A percentile compares a stretch with the other conserved stretches of the same genome.
phyloP scores from a whole-genome alignment of 2,888 invertebrate species.

The Arctia plantaginis region DNA sequence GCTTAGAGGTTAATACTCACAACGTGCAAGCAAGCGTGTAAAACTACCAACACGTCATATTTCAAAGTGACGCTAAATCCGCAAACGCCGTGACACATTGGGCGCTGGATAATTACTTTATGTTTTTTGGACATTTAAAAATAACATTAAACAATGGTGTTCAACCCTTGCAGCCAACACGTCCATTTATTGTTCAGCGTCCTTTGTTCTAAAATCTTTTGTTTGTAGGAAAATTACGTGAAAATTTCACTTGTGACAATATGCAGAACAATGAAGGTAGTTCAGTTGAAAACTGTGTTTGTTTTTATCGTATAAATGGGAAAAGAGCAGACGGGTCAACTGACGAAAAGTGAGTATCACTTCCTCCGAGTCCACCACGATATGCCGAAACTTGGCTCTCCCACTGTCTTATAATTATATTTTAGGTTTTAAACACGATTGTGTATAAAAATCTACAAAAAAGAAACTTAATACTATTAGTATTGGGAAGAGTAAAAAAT shows the following conservation, averaged over 20 bases:
- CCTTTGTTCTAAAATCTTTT: slow-evolving; percentile 66
- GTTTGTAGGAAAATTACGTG: slow-evolving; percentile 67
- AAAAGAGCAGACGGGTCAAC: neutral
- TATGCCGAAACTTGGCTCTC: too few species aligned
- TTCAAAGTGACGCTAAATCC: neutral
- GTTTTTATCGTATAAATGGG: neutral
- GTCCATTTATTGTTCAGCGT: slow-evolving; percentile 55
- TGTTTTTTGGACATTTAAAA: slow-evolving; percentile 43
- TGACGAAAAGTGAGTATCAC: too few species aligned
- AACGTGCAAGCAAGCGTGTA: neutral
- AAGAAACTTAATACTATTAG: neutral
- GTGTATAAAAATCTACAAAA: neutral
- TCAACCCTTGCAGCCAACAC: slow-evolving; percentile 52
- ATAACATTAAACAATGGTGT: slow-evolving; percentile 53
- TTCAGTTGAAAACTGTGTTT: neutral
- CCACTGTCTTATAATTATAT: too few species aligned
- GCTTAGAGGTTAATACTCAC: neutral
- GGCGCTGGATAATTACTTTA: slow-evolving; percentile 34
- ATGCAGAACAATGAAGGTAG: slow-evolving; percentile 17
- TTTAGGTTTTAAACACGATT: too few species aligned
- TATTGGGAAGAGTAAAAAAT: neutral
- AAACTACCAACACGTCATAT: slow-evolving; percentile 4
- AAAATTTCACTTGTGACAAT: slow-evolving; percentile 55
- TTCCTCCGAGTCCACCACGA: too few species aligned
- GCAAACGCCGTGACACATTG: slow-evolving; percentile 5